phyloP scores from a whole-genome alignment of 2,888 invertebrate genomes.

The Cantharis rustica region DNA sequence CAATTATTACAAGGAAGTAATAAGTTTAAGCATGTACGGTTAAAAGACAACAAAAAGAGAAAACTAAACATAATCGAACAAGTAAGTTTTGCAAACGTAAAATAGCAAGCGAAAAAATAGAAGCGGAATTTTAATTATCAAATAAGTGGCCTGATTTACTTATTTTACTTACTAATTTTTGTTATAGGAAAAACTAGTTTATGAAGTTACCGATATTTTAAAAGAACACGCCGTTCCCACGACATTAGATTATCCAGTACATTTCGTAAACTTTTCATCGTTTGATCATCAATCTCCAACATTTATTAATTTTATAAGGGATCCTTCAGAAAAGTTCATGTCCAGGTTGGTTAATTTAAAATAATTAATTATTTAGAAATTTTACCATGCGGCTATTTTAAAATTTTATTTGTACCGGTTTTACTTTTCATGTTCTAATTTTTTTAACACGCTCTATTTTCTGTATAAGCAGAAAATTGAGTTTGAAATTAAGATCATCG shows the following conservation, averaged over 20 bases:
- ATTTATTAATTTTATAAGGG: conserved; percentile 64
- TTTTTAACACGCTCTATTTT: not conserved
- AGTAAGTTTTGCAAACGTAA: conserved; percentile 46
- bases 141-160: conserved; percentile 11
- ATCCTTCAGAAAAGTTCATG: conserved; percentile 62
- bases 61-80: conserved; percentile 52
- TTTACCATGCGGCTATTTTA: not conserved
- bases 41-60: conserved; percentile 50
- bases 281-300: conserved; percentile 63
- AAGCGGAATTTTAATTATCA: not conserved
- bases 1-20: conserved; percentile 65
- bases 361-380: not conserved
- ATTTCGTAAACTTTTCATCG: conserved; percentile 65
- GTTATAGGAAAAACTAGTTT: conserved; percentile 59
- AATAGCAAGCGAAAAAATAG: not conserved
- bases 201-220: conserved; percentile 58
- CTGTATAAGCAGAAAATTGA: not conserved
- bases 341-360: conserved; percentile 54
- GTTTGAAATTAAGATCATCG: not conserved
- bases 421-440: not conserved
- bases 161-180: conserved; percentile 2
- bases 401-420: not conserved
- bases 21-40: conserved; percentile 62
- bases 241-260: conserved; percentile 64
- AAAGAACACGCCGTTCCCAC: conserved; percentile 62